phyloP scores from a whole-genome alignment of 2,888 invertebrate genomes.

The Pristionchus japonicus region DNA sequence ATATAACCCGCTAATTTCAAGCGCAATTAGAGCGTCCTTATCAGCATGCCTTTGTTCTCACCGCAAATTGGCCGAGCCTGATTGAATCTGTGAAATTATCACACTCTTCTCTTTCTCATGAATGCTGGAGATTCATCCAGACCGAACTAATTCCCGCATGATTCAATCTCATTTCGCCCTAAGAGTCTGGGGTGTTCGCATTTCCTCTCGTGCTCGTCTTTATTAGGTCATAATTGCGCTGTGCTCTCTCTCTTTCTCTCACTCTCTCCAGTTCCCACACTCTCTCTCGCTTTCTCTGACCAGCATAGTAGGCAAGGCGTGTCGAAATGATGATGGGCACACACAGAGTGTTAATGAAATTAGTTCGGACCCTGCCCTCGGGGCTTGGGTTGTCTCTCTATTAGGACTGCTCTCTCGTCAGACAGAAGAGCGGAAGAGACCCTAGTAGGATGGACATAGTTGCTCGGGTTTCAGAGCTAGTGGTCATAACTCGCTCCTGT shows the following conservation, averaged over 20 bases:
- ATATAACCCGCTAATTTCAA: neutral
- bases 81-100: neutral
- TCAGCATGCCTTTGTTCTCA: neutral
- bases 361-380: neutral
- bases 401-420: neutral
- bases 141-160: neutral
- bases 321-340: neutral
- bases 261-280: too few species aligned
- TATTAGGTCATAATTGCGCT: conserved; percentile 29
- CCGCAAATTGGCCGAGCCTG: neutral
- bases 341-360: conserved; percentile 31
- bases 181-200: conserved; percentile 3
- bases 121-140: too few species aligned
- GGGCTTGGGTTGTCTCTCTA: neutral
- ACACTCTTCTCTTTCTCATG: too few species aligned
- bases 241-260: neutral
- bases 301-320: neutral
- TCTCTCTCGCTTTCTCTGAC: too few species aligned
- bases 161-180: conserved; percentile 17
- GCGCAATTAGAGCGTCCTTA: neutral
- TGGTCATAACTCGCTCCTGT: neutral
- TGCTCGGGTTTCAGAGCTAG: neutral
- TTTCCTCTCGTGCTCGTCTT: neutral
- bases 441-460: neutral
- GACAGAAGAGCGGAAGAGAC: neutral